Evolutionary conservation across 2,113 vertebrate genomes (phyloP), one percentile per base, ranked within the genome.

Genomic region (Jaculus jaculus): DNA sequence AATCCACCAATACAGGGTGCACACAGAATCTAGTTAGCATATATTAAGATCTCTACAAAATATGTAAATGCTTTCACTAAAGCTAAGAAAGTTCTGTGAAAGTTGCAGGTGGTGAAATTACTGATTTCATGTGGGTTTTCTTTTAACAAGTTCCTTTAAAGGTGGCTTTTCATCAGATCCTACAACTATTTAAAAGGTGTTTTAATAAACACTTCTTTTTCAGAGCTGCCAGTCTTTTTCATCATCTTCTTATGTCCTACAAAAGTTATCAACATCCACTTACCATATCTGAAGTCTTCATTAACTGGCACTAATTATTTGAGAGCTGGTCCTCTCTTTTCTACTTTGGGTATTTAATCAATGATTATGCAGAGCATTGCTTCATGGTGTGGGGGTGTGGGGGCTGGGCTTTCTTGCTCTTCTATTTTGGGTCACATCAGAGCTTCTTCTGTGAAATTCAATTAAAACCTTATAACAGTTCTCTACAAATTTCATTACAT

Each of bases 391-490:
- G 84, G 72, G 47, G 42, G 87, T 87, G 68, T 79, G 79, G 78
- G 87, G 71, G 23, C 37, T 87, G 75, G 54, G 12, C 9, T 30
- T 90, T 90, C 89, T 73, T 28, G 61, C 26, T 34, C 34, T 66
- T 80, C 69, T 51, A 91, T 97, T 97, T 97, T 95, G 93, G 96
- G 97, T 98, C 98, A 97, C 83, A 96, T 82, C 21, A 97, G 96
- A 97, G 90, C 97, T 97, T 96, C 91, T 97, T 95, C 96, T 98
- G 97, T 98, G 97, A 98, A 98, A 98, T 98, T 98, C 97, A 98
- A 98, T 98, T 98, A 98, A 97, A 98, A 97, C 95, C 77, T 97
- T 97, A 90, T 97, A 98, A 97, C 94, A 97, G 96, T 97, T 98
- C 96, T 97, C 97, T 91, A 77, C 93, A 97, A 97, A 98, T 97